Conservation (phyloP, 2,113 vertebrate genomes). For the Galeopterus variegatus region DNA sequence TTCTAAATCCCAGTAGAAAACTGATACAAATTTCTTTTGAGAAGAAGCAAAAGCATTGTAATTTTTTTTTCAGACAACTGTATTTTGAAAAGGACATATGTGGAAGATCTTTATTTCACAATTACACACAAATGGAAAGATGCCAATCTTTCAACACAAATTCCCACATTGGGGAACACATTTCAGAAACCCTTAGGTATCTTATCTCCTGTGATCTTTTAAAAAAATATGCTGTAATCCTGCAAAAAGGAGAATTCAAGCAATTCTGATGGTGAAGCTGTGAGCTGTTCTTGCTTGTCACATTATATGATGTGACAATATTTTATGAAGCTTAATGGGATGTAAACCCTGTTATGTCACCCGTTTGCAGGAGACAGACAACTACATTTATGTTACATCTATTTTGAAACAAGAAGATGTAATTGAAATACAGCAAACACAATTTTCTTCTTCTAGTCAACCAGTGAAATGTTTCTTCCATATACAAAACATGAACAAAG, state of each 20-base stretch:
- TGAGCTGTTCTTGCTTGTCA: slow-evolving; percentile 46
- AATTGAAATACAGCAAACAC: slow-evolving; percentile 71
- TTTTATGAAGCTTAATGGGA: slow-evolving; percentile 71
- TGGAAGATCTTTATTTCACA: slow-evolving; percentile 64
- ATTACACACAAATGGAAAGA: slow-evolving; percentile 48
- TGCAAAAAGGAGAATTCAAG: slow-evolving; percentile 43
- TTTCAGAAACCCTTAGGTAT: slow-evolving; percentile 55
- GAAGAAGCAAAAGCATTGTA: background rate
- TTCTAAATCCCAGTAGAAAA: slow-evolving; percentile 32
- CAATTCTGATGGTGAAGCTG: background rate
- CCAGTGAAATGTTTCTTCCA: slow-evolving; percentile 40
- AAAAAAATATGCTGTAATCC: slow-evolving; percentile 71
- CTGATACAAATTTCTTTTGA: slow-evolving; percentile 60
- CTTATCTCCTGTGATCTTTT: slow-evolving; percentile 66
- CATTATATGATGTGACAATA: slow-evolving; percentile 50
- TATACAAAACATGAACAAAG: background rate
- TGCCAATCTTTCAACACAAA: slow-evolving; percentile 30
- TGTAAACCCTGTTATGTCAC: slow-evolving; percentile 60
- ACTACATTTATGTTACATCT: slow-evolving; percentile 58
- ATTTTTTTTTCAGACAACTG: slow-evolving; percentile 51
- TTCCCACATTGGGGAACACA: slow-evolving; percentile 53
- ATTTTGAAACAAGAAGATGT: slow-evolving; percentile 61
- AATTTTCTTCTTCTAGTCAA: slow-evolving; percentile 42
- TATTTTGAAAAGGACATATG: slow-evolving; percentile 53
- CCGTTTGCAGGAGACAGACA: slow-evolving; percentile 61